Evolutionary conservation across 1,140 invertebrate genomes (phyloP), one percentile per base, ranked within the genome.

Genomic region (Bombus huntii): DNA sequence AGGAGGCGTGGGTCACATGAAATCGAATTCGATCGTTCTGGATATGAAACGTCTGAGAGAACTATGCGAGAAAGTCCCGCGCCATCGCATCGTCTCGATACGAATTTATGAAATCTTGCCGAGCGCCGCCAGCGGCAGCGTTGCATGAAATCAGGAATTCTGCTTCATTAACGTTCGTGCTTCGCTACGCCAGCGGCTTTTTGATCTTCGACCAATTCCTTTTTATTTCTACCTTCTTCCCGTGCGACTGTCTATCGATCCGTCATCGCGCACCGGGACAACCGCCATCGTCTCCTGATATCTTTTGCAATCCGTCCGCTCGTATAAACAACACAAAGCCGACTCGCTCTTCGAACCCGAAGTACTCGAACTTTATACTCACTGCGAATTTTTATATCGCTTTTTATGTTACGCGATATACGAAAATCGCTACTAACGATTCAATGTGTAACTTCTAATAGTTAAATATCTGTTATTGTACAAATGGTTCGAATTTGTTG

Each of bases 171-270:
- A 76, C 62, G 65, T 81, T 81, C 83, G 31, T 62, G 73, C 77
- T 81, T 71, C 73, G 90, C 89, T 95, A 95, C 53, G 95, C 93
- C 78, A 93, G 92, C 87, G 94, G 92, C 65, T 76, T 81, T 81
- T 93, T 95, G 93, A 89, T 95, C 95, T 89, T 91, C 76, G 89
- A 71, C 66, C 59, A 53, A 87, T 85, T 83, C 39, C 79, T 83
- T 78, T 77, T 78, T 84, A 62, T 39, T 72, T 65, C 75, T 31
- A 39, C n/a, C 28, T 59, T 3, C 34, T 42, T 66, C 15, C 18
- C 53, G 5, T 8, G 8, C 42, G 25, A 5, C 70, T 72, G n/a
- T 77, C 71, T 85, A 89, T 86, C 79, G 87, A 89, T 89, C 57
- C 79, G 15, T 83, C 70, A 71, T 89, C 53, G 15, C 71, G n/a